These are phyloP conservation scores for Yponomeuta cagnagella DNA, from an alignment of 2,888 invertebrate genomes.

Conservation along the genomic window DNA sequence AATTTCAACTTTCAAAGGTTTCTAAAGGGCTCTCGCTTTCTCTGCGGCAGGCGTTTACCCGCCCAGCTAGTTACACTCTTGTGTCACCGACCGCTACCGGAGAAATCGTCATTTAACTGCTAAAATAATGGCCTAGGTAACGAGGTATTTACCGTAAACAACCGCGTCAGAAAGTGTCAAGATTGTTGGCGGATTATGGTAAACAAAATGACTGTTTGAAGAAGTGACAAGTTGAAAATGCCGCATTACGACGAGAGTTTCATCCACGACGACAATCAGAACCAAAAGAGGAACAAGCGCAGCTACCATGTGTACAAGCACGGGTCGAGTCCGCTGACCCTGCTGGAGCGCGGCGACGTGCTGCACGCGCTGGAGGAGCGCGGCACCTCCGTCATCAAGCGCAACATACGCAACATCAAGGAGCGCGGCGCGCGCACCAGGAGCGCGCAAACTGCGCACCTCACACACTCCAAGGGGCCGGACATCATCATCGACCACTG, in stretches of 20 bases:
- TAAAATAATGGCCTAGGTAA: slow-evolving; percentile 3
- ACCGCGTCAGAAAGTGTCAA: not conserved
- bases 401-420: slow-evolving; percentile 63
- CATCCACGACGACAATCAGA: slow-evolving; percentile 64
- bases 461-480: slow-evolving; percentile 38
- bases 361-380: slow-evolving; percentile 55
- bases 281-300: slow-evolving; percentile 67
- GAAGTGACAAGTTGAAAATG: slow-evolving; percentile 38
- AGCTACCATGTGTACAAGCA: slow-evolving; percentile 70
- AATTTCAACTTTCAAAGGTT: slow-evolving; percentile 57
- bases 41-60: slow-evolving; percentile 35
- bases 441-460: slow-evolving; percentile 37
- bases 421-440: slow-evolving; percentile 49
- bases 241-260: slow-evolving; percentile 73
- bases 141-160: not conserved
- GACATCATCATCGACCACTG: slow-evolving; percentile 58
- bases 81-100: slow-evolving; percentile 10
- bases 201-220: not conserved
- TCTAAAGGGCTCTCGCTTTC: slow-evolving; percentile 60
- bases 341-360: slow-evolving; percentile 51
- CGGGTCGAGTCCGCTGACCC: slow-evolving; percentile 49
- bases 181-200: not conserved
- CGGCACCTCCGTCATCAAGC: slow-evolving; percentile 59
- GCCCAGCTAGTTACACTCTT: slow-evolving; percentile 20
- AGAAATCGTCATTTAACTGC: slow-evolving; percentile 11